Evolutionary conservation across 2,888 invertebrate genomes (phyloP).

Genomic region (Cinara cedri): DNA sequence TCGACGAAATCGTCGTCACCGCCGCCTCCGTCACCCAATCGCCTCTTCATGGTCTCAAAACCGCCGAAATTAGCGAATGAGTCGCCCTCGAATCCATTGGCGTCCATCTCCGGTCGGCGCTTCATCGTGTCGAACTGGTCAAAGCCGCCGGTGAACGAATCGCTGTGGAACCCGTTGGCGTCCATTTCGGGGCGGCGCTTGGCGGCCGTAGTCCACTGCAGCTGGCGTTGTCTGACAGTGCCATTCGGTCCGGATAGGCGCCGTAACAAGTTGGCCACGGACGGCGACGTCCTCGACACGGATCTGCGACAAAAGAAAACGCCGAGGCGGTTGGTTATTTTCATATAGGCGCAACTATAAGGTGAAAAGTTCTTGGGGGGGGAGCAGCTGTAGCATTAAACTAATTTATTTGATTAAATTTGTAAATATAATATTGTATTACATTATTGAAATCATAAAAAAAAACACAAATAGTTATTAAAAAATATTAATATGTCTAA

Average conservation of each 20-base stretch:
- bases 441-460: too few species aligned
- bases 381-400: too few species aligned
- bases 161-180: slow-evolving; percentile 55
- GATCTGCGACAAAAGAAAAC: slow-evolving; percentile 1
- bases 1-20: too few species aligned
- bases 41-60: slow-evolving; percentile 49
- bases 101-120: slow-evolving; percentile 53
- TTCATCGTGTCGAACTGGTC: slow-evolving; percentile 56
- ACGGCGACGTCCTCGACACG: slow-evolving; percentile 33
- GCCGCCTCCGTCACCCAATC: neutral
- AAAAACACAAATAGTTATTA: neutral
- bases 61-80: slow-evolving; percentile 44
- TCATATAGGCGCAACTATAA: too few species aligned
- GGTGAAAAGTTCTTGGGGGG: too few species aligned
- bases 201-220: neutral
- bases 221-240: neutral
- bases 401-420: too few species aligned
- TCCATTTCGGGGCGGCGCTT: slow-evolving; percentile 53
- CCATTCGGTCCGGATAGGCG: slow-evolving; percentile 9
- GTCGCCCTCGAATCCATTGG: slow-evolving; percentile 45
- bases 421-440: too few species aligned
- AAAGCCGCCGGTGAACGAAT: slow-evolving; percentile 45
- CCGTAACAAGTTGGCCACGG: slow-evolving; percentile 29
- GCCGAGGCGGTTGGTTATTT: too few species aligned
- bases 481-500: too few species aligned